Percentiles rank a stretch among this genome's conserved stretches.
Evolutionary conservation across 2,113 vertebrate species (phyloP).

Genomic region (Picathartes gymnocephalus): DNA sequence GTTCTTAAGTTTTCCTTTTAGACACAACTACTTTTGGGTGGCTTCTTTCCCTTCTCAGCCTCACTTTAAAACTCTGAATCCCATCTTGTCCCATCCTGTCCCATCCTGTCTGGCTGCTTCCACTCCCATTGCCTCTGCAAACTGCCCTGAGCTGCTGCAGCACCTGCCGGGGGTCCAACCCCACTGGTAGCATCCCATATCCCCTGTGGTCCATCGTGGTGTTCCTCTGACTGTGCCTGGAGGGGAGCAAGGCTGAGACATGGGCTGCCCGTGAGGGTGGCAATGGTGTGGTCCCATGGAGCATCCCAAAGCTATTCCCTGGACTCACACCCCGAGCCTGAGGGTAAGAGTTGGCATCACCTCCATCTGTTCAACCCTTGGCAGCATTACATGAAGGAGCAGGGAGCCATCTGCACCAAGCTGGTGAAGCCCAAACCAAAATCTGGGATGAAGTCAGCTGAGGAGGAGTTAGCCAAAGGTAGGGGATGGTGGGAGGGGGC

Average conservation of each 20-base stretch:
- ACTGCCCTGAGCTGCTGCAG: neutral
- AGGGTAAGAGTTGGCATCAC: neutral
- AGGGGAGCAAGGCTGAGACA: neutral
- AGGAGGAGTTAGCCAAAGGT: constrained; percentile 87
- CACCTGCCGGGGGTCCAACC: accelerated
- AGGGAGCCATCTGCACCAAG: constrained; percentile 84
- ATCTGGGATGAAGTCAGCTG: constrained; percentile 81
- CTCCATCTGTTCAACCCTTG: neutral
- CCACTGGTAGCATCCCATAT: accelerated
- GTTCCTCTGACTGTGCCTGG: neutral
- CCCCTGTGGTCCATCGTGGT: accelerated
- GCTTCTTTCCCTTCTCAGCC: neutral
- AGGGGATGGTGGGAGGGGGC: neutral
- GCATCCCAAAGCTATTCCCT: neutral
- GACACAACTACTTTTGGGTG: neutral
- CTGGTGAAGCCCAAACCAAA: constrained; percentile 86
- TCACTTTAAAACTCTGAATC: accelerated
- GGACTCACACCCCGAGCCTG: accelerated
- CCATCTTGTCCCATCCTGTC: neutral
- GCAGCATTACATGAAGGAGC: constrained; percentile 85
- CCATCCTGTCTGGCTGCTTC: neutral
- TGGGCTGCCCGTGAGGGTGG: accelerated
- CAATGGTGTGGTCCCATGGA: accelerated
- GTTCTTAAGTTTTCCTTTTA: neutral
- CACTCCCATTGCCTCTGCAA: accelerated